Base-by-base conservation (phyloP, 2,113 vertebrate species). In the Globicephala melas region DNA sequence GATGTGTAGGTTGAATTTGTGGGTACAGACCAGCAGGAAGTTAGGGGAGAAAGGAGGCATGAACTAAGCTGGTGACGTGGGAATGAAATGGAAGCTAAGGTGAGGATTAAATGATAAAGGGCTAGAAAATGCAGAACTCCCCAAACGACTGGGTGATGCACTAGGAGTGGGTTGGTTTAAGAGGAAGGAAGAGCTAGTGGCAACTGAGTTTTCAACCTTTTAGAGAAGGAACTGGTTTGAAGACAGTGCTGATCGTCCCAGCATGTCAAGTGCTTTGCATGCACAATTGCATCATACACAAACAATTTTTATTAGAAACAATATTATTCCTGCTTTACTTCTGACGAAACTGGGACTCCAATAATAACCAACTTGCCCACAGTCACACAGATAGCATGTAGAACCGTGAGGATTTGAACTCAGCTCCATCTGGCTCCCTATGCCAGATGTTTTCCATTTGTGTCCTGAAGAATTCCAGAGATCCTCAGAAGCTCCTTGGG, bases 281-380 rank as follows among this genome's bases (percentile, higher is more conserved):
- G 70, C 41, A 62, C 47, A 67, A 67, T 90, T 93, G 95, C 55
- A 26, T 67, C 58, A 84, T 65, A 89, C 36, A 21, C 21, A 96
- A 63, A 92, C 28, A 65, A n/a, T 84, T 96, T 96, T 96, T 85
- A 89, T 96, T 89, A 76, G 50, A 50, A 80, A 26, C 74, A 89
- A 26, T 94, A 74, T 93, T 82, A 94, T 90, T 95, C 44, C 62
- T 81, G 67, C 73, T 94, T 92, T 79, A 58, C 74, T 95, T 91
- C 71, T 83, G 83, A 96, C 68, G 44, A 97, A 96, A 94, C 63
- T n/a, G 67, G 63, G 68, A 85, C 83, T 96, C 88, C 11, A 31
- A 74, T 70, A 82, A 96, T 85, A 94, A 76, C 44, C 65, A 96
- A 28, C 67, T 81, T 85, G 80, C 76, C 70, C 55, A 33, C 95